Evolutionary conservation across 2,888 invertebrate genomes (phyloP).

Genomic region (Cinara cedri): DNA sequence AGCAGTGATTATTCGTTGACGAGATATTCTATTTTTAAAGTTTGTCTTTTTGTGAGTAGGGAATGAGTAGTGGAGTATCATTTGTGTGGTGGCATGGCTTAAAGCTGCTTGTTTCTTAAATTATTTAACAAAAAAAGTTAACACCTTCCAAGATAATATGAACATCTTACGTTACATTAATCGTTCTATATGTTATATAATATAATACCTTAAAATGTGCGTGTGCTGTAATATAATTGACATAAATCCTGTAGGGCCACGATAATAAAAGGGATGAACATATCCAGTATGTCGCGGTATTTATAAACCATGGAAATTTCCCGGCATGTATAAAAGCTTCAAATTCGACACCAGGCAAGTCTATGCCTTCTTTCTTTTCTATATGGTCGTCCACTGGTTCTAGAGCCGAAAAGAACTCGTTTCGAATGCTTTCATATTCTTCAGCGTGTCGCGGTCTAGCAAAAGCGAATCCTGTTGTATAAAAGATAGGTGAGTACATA

Average conservation of each 20-base stretch:
- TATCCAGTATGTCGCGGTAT: constrained; percentile 77
- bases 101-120: too few relatives aligned
- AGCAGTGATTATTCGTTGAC: too few relatives aligned
- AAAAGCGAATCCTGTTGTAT: constrained; percentile 71
- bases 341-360: constrained; percentile 71
- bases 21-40: too few relatives aligned
- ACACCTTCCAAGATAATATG: too few relatives aligned
- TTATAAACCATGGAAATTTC: constrained; percentile 70
- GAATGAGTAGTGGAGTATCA: too few relatives aligned
- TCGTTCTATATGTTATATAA: too few relatives aligned
- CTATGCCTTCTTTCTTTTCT: constrained; percentile 83
- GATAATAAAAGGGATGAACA: constrained; percentile 75
- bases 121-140: too few relatives aligned
- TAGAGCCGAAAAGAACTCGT: constrained; percentile 79
- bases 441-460: constrained; percentile 77
- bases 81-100: too few relatives aligned
- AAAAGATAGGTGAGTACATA: too few relatives aligned
- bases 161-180: too few relatives aligned
- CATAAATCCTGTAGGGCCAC: constrained; percentile 81
- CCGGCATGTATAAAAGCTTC: constrained; percentile 68
- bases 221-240: constrained; percentile 82
- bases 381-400: constrained; percentile 83
- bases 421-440: constrained; percentile 82
- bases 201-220: constrained; percentile 75
- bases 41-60: too few relatives aligned